Percentiles rank a stretch among this genome's conserved stretches.
phyloP scores from a whole-genome alignment of 1,140 invertebrate genomes.

The Araneus ventricosus region DNA sequence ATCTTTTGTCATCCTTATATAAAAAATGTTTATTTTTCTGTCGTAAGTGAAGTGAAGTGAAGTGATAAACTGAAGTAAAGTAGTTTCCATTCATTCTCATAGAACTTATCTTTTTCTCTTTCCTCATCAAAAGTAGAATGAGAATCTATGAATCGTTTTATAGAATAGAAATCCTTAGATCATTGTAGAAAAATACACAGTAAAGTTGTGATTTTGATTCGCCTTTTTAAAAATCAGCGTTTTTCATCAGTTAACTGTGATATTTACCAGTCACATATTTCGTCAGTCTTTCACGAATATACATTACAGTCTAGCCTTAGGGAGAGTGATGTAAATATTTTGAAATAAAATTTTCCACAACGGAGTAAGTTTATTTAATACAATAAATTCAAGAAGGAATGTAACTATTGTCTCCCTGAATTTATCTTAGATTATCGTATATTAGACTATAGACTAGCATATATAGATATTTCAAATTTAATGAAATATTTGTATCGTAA shows the following conservation, averaged over 20 bases:
- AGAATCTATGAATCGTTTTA: not conserved
- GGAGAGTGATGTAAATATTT: conserved; percentile 1
- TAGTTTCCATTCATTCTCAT: conserved; percentile 17
- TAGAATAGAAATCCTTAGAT: not conserved
- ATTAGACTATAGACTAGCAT: no score
- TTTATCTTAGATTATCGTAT: not conserved
- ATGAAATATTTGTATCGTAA: not conserved
- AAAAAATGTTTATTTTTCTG: no score
- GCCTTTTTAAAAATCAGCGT: not conserved
- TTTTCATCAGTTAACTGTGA: conserved; percentile 28
- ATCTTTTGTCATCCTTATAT: no score
- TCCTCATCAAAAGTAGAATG: not conserved
- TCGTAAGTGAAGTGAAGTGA: conserved; percentile 15
- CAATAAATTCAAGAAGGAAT: not conserved
- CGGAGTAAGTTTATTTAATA: not conserved
- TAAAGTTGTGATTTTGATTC: not conserved
- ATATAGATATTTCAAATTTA: no score
- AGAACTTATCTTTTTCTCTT: conserved; percentile 33
- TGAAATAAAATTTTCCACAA: not conserved
- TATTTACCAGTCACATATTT: not conserved
- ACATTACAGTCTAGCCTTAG: not conserved
- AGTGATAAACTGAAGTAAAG: not conserved
- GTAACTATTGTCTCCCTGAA: not conserved
- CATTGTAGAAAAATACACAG: not conserved
- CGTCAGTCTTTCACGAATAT: not conserved